Percentiles rank a stretch among this genome's conserved stretches.
Conservation (phyloP, 2,797 vertebrate genomes). For the Anguilla pacifica region DNA sequence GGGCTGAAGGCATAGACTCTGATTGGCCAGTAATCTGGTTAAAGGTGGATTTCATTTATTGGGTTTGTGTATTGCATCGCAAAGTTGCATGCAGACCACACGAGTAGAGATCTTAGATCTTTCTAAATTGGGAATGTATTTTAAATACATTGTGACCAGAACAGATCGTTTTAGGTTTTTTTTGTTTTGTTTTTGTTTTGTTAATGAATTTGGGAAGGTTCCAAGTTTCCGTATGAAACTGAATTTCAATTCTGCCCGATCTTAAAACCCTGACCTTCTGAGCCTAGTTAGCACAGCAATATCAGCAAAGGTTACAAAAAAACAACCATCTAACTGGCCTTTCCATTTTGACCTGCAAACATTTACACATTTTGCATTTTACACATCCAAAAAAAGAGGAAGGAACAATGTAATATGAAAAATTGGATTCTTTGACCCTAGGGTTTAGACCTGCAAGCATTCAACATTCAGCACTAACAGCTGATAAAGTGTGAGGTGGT, state of each 20-base stretch:
- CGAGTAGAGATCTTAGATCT: background rate
- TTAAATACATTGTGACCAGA: background rate
- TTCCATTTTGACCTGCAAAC: background rate
- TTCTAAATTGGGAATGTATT: background rate
- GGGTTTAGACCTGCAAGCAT: background rate
- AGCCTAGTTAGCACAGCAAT: background rate
- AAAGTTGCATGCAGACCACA: background rate
- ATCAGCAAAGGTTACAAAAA: background rate
- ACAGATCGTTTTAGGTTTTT: background rate
- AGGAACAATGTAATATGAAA: background rate
- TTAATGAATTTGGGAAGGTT: background rate
- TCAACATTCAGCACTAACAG: background rate
- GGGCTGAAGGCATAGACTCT: background rate
- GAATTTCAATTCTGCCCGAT: background rate
- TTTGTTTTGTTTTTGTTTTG: background rate
- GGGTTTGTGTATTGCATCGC: background rate
- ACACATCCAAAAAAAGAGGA: background rate
- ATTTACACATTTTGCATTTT: background rate
- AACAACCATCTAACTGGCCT: background rate
- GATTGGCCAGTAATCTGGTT: background rate
- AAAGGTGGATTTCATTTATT: background rate
- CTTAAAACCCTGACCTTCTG: background rate
- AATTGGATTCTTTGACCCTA: background rate
- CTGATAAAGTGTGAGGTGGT: background rate
- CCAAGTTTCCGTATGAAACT: background rate